These are phyloP conservation scores for Knipowitschia caucasica DNA, from an alignment of 2,797 vertebrate genomes.

Conservation along the genomic window DNA sequence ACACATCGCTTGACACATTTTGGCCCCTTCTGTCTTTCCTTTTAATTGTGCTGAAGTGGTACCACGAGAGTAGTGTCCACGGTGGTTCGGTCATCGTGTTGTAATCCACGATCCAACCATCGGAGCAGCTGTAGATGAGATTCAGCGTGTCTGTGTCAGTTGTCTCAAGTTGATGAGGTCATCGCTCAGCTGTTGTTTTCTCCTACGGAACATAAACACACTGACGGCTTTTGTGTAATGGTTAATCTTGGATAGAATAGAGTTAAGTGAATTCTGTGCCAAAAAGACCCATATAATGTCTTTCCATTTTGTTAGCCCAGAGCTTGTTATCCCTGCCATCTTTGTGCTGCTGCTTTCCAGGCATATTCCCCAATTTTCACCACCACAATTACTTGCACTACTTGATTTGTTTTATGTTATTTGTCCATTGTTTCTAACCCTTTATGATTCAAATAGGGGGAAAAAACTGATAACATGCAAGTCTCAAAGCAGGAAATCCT, in stretches of 20 bases:
- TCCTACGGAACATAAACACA: slow-evolving; percentile 10
- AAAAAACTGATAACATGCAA: too few species aligned
- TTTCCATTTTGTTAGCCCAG: too few species aligned
- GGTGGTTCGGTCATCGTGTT: slow-evolving; percentile 5
- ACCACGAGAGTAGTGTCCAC: not conserved
- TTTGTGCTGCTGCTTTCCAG: too few species aligned
- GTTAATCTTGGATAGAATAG: not conserved
- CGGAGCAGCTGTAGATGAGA: slow-evolving; percentile 44
- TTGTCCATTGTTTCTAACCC: too few species aligned
- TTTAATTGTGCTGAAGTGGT: not conserved
- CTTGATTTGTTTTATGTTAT: too few species aligned
- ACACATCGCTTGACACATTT: slow-evolving; percentile 13
- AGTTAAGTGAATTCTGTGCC: not conserved
- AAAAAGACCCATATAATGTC: too few species aligned
- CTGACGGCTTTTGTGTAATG: not conserved
- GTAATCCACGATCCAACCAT: slow-evolving; percentile 39
- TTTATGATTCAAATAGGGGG: too few species aligned
- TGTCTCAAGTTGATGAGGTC: slow-evolving; percentile 65
- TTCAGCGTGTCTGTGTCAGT: slow-evolving; percentile 31
- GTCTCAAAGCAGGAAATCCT: too few species aligned
- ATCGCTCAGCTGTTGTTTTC: slow-evolving; percentile 66
- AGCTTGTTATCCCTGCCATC: too few species aligned
- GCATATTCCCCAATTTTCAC: too few species aligned
- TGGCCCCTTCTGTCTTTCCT: not conserved
- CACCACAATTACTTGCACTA: too few species aligned